Evolutionary conservation across 2,888 invertebrate species (phyloP).

Genomic region (Laothoe populi): DNA sequence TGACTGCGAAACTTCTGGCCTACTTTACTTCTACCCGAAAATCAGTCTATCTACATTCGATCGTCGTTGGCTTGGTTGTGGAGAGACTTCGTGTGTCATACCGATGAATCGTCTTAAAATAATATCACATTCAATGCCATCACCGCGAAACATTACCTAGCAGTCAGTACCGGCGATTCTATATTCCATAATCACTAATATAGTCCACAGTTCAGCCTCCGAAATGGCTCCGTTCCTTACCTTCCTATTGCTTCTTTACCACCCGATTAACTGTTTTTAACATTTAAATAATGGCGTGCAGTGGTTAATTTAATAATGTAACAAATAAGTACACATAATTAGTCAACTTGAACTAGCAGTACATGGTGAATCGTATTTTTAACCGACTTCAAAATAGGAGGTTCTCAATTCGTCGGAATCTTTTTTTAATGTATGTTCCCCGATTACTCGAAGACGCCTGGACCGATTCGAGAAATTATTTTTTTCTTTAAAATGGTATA

Average conservation of each 20-base stretch:
- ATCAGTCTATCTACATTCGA: constrained; percentile 82
- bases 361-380: constrained; percentile 24
- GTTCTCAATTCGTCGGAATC: too few species aligned
- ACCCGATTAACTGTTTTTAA: neutral
- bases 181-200: constrained; percentile 6
- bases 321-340: constrained; percentile 23
- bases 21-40: constrained; percentile 81
- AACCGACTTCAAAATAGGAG: too few species aligned
- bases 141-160: constrained; percentile 50
- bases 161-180: constrained; percentile 29
- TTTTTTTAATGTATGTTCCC: too few species aligned
- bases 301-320: constrained; percentile 2
- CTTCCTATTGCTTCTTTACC: constrained; percentile 33
- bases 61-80: constrained; percentile 69
- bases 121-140: constrained; percentile 81
- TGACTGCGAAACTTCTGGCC: constrained; percentile 77
- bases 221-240: constrained; percentile 40
- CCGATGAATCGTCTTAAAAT: constrained; percentile 69
- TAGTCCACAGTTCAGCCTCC: constrained; percentile 40
- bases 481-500: too few species aligned
- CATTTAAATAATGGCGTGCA: constrained; percentile 11
- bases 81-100: constrained; percentile 55
- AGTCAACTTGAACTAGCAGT: constrained; percentile 1
- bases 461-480: too few species aligned
- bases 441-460: too few species aligned